Conservation (phyloP, 2,113 vertebrate species). For the Nycticorax nycticorax region DNA sequence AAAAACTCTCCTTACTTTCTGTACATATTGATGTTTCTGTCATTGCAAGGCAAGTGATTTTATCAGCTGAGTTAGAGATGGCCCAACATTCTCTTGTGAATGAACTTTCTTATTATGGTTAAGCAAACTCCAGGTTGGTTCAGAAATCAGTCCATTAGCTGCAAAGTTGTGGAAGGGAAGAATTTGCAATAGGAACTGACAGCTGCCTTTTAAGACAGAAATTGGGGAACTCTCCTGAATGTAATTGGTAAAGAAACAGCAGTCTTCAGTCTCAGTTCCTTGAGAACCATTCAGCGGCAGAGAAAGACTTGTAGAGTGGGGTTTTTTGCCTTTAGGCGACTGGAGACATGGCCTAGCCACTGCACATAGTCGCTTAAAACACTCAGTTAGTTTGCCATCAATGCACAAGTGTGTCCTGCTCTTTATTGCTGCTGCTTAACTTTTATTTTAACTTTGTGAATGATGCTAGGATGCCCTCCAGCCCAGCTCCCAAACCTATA, state of each 20-base stretch:
- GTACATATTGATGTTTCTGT: neutral
- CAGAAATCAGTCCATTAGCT: neutral
- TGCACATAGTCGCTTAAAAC: neutral
- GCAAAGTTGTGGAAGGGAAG: neutral
- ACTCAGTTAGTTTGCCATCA: neutral
- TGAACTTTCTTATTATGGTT: neutral
- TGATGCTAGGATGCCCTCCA: neutral
- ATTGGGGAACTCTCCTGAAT: neutral
- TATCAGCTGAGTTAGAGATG: neutral
- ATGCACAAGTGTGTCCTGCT: neutral
- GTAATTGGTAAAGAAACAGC: neutral
- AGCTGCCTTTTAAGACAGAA: neutral
- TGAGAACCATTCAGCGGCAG: neutral
- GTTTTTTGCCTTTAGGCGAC: neutral
- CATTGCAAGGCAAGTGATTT: neutral
- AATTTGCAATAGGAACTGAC: neutral
- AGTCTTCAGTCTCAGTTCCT: neutral
- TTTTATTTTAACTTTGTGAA: neutral
- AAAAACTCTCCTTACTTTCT: neutral
- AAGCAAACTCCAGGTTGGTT: neutral
- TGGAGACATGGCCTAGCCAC: neutral
- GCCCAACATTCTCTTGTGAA: neutral
- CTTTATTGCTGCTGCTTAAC: neutral
- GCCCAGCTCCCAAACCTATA: neutral
- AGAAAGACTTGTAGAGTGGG: neutral